phyloP scores from a whole-genome alignment of 2,113 vertebrate species.

The Trichechus manatus region DNA sequence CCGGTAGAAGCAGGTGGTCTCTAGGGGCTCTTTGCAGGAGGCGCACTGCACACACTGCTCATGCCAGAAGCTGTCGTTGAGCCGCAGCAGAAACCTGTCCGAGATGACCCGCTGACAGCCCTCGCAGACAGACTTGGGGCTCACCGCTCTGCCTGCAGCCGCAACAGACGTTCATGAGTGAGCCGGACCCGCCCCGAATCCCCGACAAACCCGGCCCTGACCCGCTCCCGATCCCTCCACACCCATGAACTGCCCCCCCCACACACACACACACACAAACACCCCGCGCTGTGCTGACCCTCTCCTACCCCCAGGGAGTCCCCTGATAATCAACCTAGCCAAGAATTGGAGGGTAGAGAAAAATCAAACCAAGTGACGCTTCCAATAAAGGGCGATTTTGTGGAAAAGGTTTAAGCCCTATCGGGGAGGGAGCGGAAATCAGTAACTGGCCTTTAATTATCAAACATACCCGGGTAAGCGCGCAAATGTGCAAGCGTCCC shows the following conservation, averaged over 20 bases:
- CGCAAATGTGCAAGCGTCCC: background rate
- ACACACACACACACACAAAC: too few relatives aligned
- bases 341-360: background rate
- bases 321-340: background rate
- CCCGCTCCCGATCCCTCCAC: background rate
- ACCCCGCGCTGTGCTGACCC: background rate
- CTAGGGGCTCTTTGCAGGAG: constrained; percentile 94
- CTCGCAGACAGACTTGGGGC: constrained; percentile 91
- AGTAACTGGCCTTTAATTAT: background rate
- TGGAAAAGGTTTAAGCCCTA: background rate
- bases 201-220: too few relatives aligned
- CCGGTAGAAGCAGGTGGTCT: constrained; percentile 95
- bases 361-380: background rate
- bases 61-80: constrained; percentile 96
- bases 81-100: constrained; percentile 95
- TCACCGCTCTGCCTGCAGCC: constrained; percentile 88
- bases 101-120: constrained; percentile 94
- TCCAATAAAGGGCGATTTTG: background rate
- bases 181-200: background rate
- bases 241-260: background rate
- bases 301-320: background rate
- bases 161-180: constrained; percentile 47
- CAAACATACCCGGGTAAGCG: background rate
- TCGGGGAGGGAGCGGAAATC: background rate
- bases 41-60: constrained; percentile 95